These are phyloP conservation scores for Muntiacus reevesi DNA, from an alignment of 2,113 vertebrate genomes.

Conservation along the genomic window DNA sequence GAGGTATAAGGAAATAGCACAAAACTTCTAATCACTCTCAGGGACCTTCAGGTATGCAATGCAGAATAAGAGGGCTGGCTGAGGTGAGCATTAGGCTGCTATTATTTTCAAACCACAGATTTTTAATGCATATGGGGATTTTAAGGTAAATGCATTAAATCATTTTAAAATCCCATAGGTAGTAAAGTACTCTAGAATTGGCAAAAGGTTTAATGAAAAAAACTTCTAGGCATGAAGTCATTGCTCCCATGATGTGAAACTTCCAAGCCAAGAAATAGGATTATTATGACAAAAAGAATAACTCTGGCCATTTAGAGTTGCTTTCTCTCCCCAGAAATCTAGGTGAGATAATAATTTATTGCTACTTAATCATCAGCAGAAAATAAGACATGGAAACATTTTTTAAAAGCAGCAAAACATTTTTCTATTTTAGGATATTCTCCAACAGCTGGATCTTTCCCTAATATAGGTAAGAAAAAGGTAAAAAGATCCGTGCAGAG, in stretches of 20 bases:
- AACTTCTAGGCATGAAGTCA: background rate
- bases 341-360: background rate
- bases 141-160: background rate
- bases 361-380: background rate
- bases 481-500: background rate
- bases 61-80: background rate
- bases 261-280: background rate
- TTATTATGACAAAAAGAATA: background rate
- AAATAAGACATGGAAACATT: background rate
- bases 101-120: background rate
- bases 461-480: background rate
- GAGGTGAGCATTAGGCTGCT: background rate
- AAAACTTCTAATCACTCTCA: background rate
- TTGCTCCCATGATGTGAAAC: background rate
- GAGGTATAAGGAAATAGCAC: background rate
- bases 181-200: constrained; percentile 5
- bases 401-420: background rate
- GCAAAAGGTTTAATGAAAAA: background rate
- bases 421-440: background rate
- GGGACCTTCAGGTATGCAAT: background rate
- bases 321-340: background rate
- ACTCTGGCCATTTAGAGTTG: background rate
- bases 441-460: background rate
- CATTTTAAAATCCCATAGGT: background rate
- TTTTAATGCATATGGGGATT: background rate